Conservation (phyloP, 2,888 invertebrate species). For the Cantharis flavilabris region DNA sequence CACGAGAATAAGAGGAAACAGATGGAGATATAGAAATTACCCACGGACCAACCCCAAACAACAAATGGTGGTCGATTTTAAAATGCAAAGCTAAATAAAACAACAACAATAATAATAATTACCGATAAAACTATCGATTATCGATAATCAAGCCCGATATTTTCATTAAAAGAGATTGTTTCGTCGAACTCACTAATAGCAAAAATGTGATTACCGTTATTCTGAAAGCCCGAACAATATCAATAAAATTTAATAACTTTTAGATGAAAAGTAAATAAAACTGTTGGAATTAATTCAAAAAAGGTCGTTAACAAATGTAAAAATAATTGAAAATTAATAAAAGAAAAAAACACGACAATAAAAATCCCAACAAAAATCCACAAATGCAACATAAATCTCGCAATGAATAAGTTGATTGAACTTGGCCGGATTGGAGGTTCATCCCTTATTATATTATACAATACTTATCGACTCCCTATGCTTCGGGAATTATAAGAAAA, state of each 20-base stretch:
- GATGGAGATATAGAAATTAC: not conserved
- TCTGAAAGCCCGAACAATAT: not conserved
- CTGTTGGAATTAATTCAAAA: not conserved
- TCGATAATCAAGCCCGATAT: not conserved
- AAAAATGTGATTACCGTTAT: not conserved
- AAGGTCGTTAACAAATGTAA: not conserved
- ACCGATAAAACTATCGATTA: not conserved
- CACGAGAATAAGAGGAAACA: too few species aligned
- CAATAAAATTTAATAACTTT: not conserved
- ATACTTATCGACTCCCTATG: not conserved
- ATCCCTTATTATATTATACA: not conserved
- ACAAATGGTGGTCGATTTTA: not conserved
- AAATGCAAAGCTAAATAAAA: not conserved
- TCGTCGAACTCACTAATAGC: not conserved
- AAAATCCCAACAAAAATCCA: not conserved
- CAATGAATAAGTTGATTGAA: slow-evolving; percentile 1
- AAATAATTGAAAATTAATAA: not conserved
- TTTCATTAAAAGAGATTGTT: not conserved
- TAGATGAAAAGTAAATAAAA: not conserved
- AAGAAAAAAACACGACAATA: not conserved
- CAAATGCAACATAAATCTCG: not conserved
- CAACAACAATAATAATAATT: not conserved
- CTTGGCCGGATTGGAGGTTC: not conserved
- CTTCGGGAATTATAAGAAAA: not conserved
- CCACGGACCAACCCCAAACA: not conserved